These are phyloP conservation scores for Atrina japonica DNA, from an alignment of 2,888 invertebrate species.

Conservation along the genomic window DNA sequence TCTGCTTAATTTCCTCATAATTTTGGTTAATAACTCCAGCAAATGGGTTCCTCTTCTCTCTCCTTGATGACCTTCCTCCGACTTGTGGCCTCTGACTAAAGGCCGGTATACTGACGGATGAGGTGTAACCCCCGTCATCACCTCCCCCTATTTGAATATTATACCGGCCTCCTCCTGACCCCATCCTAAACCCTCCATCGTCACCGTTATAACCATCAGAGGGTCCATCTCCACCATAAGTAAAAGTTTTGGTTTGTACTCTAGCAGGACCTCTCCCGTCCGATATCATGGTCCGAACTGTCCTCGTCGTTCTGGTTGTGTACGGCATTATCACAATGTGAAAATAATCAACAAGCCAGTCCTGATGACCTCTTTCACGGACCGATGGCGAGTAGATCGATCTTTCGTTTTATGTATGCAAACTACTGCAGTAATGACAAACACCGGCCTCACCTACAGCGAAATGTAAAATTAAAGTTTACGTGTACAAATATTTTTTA, in stretches of 20 bases:
- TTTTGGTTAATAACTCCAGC: constrained; percentile 84
- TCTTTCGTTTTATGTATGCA: too few species aligned
- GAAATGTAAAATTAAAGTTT: too few species aligned
- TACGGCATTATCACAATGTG: constrained; percentile 20
- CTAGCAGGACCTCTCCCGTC: constrained; percentile 64
- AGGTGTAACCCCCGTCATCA: constrained; percentile 38
- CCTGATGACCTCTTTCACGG: constrained; percentile 6
- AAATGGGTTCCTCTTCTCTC: constrained; percentile 64
- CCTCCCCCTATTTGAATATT: constrained; percentile 58
- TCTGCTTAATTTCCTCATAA: constrained; percentile 93
- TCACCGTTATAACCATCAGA: constrained; percentile 43
- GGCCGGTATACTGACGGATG: background rate
- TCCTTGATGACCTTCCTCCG: constrained; percentile 49
- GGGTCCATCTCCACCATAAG: constrained; percentile 61
- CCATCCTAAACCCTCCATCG: constrained; percentile 54
- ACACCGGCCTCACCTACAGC: background rate
- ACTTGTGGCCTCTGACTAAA: constrained; percentile 51
- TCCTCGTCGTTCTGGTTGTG: constrained; percentile 49
- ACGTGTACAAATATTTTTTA: too few species aligned
- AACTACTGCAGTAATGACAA: too few species aligned
- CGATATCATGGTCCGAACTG: constrained; percentile 65
- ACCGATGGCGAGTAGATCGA: background rate
- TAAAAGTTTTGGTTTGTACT: constrained; percentile 65
- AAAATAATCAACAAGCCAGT: constrained; percentile 2
- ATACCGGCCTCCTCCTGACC: constrained; percentile 37